These are phyloP conservation scores for Muricea muricata DNA, from an alignment of 92 coral and sea anemone genomes.

Conservation along the genomic window DNA sequence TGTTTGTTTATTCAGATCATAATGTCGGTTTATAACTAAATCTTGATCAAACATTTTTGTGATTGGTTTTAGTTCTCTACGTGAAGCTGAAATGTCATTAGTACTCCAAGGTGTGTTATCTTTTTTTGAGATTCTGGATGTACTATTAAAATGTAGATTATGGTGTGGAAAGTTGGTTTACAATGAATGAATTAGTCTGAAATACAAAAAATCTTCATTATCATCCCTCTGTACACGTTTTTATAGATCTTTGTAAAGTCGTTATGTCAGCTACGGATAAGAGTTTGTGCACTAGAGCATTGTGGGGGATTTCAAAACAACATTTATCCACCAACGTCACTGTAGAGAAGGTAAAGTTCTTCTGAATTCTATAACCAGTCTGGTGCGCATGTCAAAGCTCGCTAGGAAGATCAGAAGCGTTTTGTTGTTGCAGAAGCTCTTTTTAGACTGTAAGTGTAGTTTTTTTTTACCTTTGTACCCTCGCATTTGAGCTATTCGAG, in stretches of 20 bases:
- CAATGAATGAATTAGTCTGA: no score
- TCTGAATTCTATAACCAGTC: background rate
- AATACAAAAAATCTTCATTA: no score
- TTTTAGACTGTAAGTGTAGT: no score
- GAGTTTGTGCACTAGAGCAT: conserved; percentile 87
- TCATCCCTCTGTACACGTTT: no score
- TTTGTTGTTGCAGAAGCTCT: no score
- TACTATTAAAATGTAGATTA: background rate
- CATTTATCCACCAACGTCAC: conserved; percentile 60
- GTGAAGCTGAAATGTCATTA: conserved; percentile 26
- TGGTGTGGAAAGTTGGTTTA: background rate
- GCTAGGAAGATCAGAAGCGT: no score
- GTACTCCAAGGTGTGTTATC: conserved; percentile 17
- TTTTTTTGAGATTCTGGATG: no score
- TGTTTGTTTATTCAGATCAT: background rate
- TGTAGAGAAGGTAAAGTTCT: conserved; percentile 56
- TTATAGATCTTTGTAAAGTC: conserved; percentile 32
- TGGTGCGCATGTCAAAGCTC: background rate
- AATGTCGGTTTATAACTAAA: background rate
- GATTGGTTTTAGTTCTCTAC: conserved; percentile 6
- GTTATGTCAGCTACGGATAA: conserved; percentile 68
- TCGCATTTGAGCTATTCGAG: background rate
- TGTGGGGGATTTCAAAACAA: conserved; percentile 97
- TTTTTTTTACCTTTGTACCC: no score
- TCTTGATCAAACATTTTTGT: background rate